Percentiles rank a stretch among this genome's conserved stretches.
Conservation (phyloP, 2,797 vertebrate species). For the Enteromius mattozi region DNA sequence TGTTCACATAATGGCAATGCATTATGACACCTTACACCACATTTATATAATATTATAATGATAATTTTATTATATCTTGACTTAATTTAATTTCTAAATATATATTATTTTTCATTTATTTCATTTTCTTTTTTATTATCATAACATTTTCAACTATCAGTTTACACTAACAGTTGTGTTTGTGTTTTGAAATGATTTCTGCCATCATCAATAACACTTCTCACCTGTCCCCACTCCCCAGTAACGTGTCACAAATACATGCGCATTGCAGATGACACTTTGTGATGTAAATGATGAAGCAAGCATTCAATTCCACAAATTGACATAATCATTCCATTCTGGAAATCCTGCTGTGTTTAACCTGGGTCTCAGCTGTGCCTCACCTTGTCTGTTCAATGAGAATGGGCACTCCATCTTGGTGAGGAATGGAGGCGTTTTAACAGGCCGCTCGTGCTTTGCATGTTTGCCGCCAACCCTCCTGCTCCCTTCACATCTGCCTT, state of each 20-base stretch:
- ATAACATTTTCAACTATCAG: not conserved
- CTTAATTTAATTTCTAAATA: not conserved
- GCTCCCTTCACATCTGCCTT: conserved; percentile 61
- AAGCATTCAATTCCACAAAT: conserved; percentile 72
- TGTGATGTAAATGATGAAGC: conserved; percentile 59
- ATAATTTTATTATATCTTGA: too few species aligned
- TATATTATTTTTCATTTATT: not conserved
- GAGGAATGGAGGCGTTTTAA: conserved; percentile 73
- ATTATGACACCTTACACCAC: not conserved
- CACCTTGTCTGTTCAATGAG: conserved; percentile 76
- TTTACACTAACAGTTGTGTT: not conserved
- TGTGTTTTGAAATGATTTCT: not conserved
- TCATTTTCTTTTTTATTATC: not conserved
- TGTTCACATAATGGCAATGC: not conserved
- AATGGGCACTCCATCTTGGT: conserved; percentile 73
- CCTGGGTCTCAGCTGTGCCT: conserved; percentile 67
- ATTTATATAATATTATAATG: too few species aligned
- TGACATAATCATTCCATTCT: conserved; percentile 76
- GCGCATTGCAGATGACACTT: not conserved
- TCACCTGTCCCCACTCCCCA: not conserved
- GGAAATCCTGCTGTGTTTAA: conserved; percentile 73
- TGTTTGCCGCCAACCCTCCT: conserved; percentile 60
- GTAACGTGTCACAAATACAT: not conserved
- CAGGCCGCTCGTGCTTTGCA: conserved; percentile 39
- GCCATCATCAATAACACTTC: conserved; percentile 2